Conservation (phyloP, 2,797 vertebrate species). For the Perodicticus potto region DNA sequence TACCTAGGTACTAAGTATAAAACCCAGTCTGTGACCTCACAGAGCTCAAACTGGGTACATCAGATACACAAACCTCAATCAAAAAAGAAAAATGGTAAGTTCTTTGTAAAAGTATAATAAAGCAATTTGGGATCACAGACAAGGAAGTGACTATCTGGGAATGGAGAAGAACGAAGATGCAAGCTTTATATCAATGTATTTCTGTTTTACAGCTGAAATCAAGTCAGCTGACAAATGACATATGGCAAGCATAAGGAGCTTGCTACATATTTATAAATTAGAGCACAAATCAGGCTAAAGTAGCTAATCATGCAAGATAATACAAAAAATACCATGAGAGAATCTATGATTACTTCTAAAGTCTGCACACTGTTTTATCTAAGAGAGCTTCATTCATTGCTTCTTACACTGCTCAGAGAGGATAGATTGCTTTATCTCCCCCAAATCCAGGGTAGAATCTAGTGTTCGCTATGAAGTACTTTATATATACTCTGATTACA, state of each 20-base stretch:
- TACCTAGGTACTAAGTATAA: neutral
- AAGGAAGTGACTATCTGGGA: neutral
- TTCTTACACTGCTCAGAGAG: neutral
- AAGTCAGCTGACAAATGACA: neutral
- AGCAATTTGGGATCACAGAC: neutral
- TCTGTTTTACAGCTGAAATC: constrained; percentile 30
- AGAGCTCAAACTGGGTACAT: neutral
- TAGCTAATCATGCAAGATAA: neutral
- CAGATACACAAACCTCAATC: neutral
- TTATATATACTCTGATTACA: neutral
- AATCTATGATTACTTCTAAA: neutral
- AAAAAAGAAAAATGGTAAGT: neutral
- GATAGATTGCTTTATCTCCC: neutral
- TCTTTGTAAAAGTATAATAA: neutral
- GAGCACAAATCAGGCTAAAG: neutral
- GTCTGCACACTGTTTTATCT: neutral
- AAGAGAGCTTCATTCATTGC: neutral
- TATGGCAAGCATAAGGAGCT: neutral
- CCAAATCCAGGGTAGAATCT: neutral
- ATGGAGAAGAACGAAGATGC: neutral
- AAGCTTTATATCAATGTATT: neutral
- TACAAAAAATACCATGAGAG: neutral
- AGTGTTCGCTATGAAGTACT: neutral
- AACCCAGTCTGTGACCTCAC: neutral
- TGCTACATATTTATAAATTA: neutral